Evolutionary conservation across 2,888 invertebrate genomes (phyloP).

Genomic region (Arge pagana): DNA sequence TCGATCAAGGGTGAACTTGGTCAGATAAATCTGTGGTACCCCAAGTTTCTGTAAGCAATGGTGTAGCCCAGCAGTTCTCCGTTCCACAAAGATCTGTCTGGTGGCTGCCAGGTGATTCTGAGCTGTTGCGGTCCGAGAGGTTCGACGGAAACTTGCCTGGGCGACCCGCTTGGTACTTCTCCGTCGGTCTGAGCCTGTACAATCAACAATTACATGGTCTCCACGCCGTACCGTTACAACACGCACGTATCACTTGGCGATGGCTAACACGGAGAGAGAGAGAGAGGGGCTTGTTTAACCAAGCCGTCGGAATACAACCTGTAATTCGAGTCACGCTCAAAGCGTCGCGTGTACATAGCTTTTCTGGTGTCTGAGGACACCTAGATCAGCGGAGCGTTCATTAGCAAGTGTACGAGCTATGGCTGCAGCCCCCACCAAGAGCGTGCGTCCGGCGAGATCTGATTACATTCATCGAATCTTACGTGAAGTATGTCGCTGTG

Average conservation of each 20-base stretch:
- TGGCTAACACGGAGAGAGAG: too few relatives aligned
- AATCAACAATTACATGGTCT: too few relatives aligned
- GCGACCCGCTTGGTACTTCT: conserved; percentile 73
- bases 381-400: too few relatives aligned
- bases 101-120: conserved; percentile 76
- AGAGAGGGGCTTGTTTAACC: too few relatives aligned
- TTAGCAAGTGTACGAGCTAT: neutral
- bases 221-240: too few relatives aligned
- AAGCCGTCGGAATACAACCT: too few relatives aligned
- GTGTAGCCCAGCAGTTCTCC: conserved; percentile 77
- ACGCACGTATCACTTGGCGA: too few relatives aligned
- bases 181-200: conserved; percentile 61
- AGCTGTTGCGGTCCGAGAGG: conserved; percentile 73
- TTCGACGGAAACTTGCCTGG: conserved; percentile 69
- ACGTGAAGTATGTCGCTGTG: conserved; percentile 64
- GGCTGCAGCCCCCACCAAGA: neutral
- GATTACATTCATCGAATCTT: conserved; percentile 42
- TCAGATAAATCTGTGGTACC: conserved; percentile 40
- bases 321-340: too few relatives aligned
- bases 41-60: conserved; percentile 58
- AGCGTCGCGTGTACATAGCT: too few relatives aligned
- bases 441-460: too few relatives aligned
- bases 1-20: conserved; percentile 1
- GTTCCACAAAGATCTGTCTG: conserved; percentile 74
- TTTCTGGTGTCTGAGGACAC: too few relatives aligned